phyloP scores from a whole-genome alignment of 1,140 invertebrate genomes.

The Drosophila nigromelanica region DNA sequence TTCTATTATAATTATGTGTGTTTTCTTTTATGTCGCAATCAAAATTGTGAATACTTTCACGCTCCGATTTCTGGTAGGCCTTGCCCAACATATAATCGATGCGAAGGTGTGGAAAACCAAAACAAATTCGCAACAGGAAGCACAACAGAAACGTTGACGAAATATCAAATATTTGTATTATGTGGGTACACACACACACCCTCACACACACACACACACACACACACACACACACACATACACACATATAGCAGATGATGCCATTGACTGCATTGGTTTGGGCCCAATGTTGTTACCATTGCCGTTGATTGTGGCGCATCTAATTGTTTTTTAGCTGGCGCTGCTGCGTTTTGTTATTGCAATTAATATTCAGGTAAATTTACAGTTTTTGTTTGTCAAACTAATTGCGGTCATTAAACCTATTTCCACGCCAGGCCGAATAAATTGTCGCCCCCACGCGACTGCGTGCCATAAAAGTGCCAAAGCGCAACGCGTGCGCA shows the following conservation, averaged over 20 bases:
- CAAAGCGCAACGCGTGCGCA: conserved; percentile 53
- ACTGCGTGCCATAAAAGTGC: conserved; percentile 43
- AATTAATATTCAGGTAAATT: conserved; percentile 74
- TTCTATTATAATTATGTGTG: conserved; percentile 20
- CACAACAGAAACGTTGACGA: conserved; percentile 35
- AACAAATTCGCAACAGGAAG: conserved; percentile 72
- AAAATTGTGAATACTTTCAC: conserved; percentile 64
- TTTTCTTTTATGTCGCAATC: conserved; percentile 33
- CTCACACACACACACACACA: too few relatives aligned
- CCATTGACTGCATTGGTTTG: conserved; percentile 35
- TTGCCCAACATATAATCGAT: conserved; percentile 73
- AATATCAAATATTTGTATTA: conserved; percentile 42
- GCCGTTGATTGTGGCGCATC: conserved; percentile 68
- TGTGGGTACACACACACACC: neutral
- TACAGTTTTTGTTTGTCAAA: conserved; percentile 19
- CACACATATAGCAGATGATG: conserved; percentile 1
- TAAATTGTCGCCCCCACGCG: conserved; percentile 65
- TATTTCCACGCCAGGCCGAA: conserved; percentile 51
- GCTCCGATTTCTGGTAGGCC: conserved; percentile 54
- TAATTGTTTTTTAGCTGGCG: conserved; percentile 60
- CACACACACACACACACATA: neutral
- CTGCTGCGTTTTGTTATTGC: conserved; percentile 74
- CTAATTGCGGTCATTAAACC: conserved; percentile 83
- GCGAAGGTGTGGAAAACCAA: conserved; percentile 13
- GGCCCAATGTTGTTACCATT: conserved; percentile 15